Conservation (phyloP, 2,888 invertebrate species). For the Epirrita christyi region DNA sequence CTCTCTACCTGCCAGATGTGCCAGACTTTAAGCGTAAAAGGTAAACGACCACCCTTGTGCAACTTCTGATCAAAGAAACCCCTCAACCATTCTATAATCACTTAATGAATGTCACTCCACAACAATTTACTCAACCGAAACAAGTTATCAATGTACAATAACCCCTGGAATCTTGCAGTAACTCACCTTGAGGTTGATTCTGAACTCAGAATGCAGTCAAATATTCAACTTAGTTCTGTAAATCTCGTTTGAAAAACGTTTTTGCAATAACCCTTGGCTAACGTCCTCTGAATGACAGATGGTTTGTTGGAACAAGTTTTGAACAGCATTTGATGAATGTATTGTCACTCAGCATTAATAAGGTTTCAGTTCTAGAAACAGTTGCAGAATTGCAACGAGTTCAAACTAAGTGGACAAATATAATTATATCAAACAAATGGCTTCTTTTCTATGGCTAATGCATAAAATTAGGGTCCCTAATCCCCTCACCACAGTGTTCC, state of each 20-base stretch:
- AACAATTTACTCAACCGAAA: conserved; percentile 7
- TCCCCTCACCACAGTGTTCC: too few species aligned
- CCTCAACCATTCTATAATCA: background rate
- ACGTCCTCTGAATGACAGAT: background rate
- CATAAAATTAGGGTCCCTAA: too few species aligned
- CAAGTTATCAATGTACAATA: conserved; percentile 7
- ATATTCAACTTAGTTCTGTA: conserved; percentile 9
- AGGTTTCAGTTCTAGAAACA: conserved; percentile 1
- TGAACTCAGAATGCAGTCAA: conserved; percentile 18
- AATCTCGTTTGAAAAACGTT: conserved; percentile 6
- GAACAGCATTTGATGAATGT: conserved; percentile 1
- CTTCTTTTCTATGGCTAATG: too few species aligned
- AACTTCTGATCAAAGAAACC: conserved; percentile 5
- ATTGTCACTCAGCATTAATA: background rate
- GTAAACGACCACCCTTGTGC: conserved; percentile 2
- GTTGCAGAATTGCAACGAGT: too few species aligned
- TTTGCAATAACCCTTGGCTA: background rate
- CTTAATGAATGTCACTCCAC: conserved; percentile 17
- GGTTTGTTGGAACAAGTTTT: background rate
- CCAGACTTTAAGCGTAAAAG: background rate
- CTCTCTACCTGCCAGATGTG: too few species aligned
- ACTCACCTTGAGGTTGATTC: conserved; percentile 18
- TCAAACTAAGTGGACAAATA: too few species aligned
- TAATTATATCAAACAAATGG: too few species aligned
- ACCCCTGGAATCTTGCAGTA: conserved; percentile 17